Percentiles rank a stretch among this genome's conserved stretches.
Evolutionary conservation across 2,888 invertebrate genomes (phyloP).

Genomic region (Poecilobothrus nobilitatus): DNA sequence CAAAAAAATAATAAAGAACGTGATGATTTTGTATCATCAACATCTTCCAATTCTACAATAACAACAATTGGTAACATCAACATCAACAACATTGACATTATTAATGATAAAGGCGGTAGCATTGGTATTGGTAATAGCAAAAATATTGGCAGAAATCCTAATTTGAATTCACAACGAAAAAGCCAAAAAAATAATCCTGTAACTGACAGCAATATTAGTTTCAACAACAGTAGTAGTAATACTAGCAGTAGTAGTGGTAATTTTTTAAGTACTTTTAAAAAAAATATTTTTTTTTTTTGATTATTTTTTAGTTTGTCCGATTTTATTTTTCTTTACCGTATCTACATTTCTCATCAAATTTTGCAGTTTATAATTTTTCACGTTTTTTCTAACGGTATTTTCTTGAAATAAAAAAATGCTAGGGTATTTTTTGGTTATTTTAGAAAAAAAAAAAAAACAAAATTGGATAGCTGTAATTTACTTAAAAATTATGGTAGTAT

Average conservation of each 20-base stretch:
- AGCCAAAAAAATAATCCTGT: neutral
- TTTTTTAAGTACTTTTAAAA: neutral
- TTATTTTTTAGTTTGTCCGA: too few species aligned
- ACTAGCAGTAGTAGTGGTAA: neutral
- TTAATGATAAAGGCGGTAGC: neutral
- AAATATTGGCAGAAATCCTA: neutral
- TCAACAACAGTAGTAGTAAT: neutral
- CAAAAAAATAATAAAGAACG: slow-evolving; percentile 20
- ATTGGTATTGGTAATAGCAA: neutral
- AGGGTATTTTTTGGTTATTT: too few species aligned
- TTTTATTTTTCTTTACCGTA: too few species aligned
- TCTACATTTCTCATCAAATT: too few species aligned
- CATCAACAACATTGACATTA: slow-evolving; percentile 13
- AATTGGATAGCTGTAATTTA: too few species aligned
- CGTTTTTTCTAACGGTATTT: too few species aligned
- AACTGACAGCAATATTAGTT: neutral
- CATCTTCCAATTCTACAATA: neutral
- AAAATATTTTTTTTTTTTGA: too few species aligned
- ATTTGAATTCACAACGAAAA: neutral
- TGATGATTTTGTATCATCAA: slow-evolving; percentile 16
- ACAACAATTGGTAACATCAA: slow-evolving; percentile 12
- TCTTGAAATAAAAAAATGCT: too few species aligned
- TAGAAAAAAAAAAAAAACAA: too few species aligned
- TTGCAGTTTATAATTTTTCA: too few species aligned
- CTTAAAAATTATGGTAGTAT: too few species aligned